Base-by-base conservation (phyloP, 2,888 invertebrate species). In the Synanthedon vespiformis region DNA sequence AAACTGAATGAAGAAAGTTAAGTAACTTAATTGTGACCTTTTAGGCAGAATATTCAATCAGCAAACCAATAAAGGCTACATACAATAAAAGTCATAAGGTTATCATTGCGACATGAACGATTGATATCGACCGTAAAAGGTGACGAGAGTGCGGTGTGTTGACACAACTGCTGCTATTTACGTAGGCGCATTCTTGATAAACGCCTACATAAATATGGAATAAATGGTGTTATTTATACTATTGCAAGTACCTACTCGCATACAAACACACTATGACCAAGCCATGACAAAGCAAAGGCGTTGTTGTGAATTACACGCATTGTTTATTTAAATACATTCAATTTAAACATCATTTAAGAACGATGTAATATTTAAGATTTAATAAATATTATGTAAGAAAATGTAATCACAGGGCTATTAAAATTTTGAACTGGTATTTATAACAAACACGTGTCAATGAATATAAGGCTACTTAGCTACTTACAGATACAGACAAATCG, bases 71-170 rank as follows among this genome's bases (percentile, higher is more conserved):
- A 50, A 27, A 50, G 52, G 51, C 49, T 34, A 34, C 34, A 34
- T 34, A 52, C 22, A 52, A 52, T 53, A 54, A 51, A 50, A 52
- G 53, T 48, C 50, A 52, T 52, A 54, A 51, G 55, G 58, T 58
- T 56, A 60, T 54, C 49, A 56, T 60, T 59, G 57, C 60, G 52
- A 54, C 56, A 59, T 51, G 6, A 16, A 22, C 49, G 58, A 60
- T 57, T 27, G 48, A 48, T 53, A 51, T 18, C 10, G 22, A 48
- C 48, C 13, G 48, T 55, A 57, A 54, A 58, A 53, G 59, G 58
- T 59, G 61, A 57, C 61, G 57, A 67, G 62, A 61, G 67, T 54
- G 53, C 55, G 34, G 34, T 34, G 34, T 58, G 61, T 58, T 62
- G 61, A 68, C 65, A 65, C 63, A 63, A 62, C 52, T 52, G 50